Base-by-base conservation (phyloP, 2,797 vertebrate species). In the Clarias laeviceps region DNA sequence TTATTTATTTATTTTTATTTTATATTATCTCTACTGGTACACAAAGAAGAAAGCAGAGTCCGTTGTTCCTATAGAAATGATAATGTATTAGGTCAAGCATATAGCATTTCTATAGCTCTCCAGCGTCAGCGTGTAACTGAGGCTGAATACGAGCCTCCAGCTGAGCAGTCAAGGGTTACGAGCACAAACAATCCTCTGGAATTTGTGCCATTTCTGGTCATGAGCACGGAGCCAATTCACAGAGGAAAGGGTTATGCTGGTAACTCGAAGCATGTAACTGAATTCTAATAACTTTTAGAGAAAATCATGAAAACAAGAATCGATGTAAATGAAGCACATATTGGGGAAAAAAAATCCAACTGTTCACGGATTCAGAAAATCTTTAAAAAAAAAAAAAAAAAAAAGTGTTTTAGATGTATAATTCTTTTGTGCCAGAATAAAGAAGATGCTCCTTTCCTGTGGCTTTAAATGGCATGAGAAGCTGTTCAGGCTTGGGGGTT, bases 191-290 rank as follows among this genome's bases (percentile, higher is more conserved):
- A 45, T 54, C 27, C 45, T 0, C n/a, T 76, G 72, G 72, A 56
- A 76, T 76, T 76, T 76, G 70, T n/a, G 45, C 14, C n/a, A 73
- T 54, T 73, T 73, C 45, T 73, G n/a, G 8, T 56, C n/a, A 74
- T 76, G 40, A 56, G 3, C 72, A 50, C 37, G 8, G 73, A 5
- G 50, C 73, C 34, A 34, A 4, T 77, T 2, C 24, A 17, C 29
- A 77, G 74, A 59, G 5, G 29, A 24, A 9, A 59, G 54, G 27
- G 20, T 34, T 59, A 32, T 59, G 29, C 56, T 12, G 5, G 29
- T 1, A 18, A 34, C 11, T 24, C 22, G 56, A 78, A 37, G 74
- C 32, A 57, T 34, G 50, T 34, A 61, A 59, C 5, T 77, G 29
- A n/a, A 12, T 57, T 77, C 73, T 27, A 12, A 50, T 15, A 9